Conservation (phyloP, 2,113 vertebrate genomes). For the Tragelaphus buxtoni region DNA sequence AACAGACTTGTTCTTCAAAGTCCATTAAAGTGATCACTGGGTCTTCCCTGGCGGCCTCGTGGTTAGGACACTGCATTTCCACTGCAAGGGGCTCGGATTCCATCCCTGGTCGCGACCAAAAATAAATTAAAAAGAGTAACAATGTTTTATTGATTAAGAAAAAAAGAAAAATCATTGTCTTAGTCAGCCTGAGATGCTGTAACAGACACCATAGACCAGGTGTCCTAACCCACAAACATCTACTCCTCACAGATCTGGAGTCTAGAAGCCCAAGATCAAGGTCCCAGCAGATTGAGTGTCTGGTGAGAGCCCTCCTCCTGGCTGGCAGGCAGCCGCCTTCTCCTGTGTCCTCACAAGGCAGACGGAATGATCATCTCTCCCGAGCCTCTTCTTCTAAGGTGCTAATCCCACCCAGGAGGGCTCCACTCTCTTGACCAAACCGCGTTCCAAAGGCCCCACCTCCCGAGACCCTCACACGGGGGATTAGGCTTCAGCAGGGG, state of each 20-base stretch:
- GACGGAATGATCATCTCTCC: not conserved
- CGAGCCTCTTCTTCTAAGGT: not conserved
- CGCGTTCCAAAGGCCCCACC: not conserved
- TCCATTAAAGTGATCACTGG: not conserved
- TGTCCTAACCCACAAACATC: not conserved
- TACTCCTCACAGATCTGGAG: not conserved
- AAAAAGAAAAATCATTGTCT: not conserved
- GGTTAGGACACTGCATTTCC: not conserved
- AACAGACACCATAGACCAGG: not conserved
- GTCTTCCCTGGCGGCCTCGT: fast-evolving
- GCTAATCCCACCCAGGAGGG: not conserved
- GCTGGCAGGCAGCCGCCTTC: not conserved
- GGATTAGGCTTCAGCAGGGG: not conserved
- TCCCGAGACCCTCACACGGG: not conserved
- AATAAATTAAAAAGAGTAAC: not conserved
- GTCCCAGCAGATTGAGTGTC: not conserved
- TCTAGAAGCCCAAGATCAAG: not conserved
- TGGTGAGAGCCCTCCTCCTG: not conserved
- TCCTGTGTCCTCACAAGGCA: not conserved
- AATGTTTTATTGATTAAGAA: not conserved
- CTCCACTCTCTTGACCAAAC: not conserved
- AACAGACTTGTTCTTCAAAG: not conserved
- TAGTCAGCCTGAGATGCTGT: not conserved
- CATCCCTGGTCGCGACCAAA: not conserved
- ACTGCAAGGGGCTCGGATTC: not conserved